Percentiles rank a stretch among this genome's conserved stretches.
Conservation (phyloP, 2,888 invertebrate species). For the Steromphala cineraria region DNA sequence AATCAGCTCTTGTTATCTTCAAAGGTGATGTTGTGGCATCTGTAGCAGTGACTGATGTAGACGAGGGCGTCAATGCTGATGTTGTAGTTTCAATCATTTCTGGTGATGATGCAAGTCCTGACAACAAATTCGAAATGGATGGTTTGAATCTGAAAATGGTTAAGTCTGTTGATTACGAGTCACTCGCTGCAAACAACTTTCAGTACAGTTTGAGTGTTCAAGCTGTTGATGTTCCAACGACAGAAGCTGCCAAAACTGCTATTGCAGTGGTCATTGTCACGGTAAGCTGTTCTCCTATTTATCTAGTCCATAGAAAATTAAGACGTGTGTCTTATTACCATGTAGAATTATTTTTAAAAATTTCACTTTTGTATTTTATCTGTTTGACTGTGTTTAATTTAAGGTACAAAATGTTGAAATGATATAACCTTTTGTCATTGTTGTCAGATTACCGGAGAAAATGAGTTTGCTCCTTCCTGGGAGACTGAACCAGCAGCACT, state of each 20-base stretch:
- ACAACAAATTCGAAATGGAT: slow-evolving; percentile 2
- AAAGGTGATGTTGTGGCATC: neutral
- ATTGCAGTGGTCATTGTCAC: neutral
- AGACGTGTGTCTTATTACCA: no score
- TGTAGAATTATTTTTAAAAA: no score
- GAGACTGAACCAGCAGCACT: neutral
- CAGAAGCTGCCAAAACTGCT: neutral
- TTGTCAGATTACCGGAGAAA: neutral
- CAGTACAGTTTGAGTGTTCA: neutral
- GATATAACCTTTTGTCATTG: no score
- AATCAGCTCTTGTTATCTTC: no score
- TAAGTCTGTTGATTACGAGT: neutral
- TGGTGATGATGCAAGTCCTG: slow-evolving; percentile 1
- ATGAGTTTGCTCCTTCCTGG: neutral
- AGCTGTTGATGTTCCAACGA: neutral
- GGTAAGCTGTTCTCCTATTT: neutral
- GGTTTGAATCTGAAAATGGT: neutral
- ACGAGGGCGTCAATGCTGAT: neutral
- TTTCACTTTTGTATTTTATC: no score
- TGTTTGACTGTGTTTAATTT: no score
- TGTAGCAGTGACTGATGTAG: neutral
- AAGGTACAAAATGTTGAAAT: no score
- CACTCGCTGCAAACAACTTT: neutral
- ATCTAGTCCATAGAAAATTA: no score
- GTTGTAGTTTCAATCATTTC: neutral